A percentile compares a stretch with the other conserved stretches of the same genome.
These are phyloP conservation scores for Elaphurus davidianus DNA, from an alignment of 2,113 vertebrate genomes.

Conservation along the genomic window DNA sequence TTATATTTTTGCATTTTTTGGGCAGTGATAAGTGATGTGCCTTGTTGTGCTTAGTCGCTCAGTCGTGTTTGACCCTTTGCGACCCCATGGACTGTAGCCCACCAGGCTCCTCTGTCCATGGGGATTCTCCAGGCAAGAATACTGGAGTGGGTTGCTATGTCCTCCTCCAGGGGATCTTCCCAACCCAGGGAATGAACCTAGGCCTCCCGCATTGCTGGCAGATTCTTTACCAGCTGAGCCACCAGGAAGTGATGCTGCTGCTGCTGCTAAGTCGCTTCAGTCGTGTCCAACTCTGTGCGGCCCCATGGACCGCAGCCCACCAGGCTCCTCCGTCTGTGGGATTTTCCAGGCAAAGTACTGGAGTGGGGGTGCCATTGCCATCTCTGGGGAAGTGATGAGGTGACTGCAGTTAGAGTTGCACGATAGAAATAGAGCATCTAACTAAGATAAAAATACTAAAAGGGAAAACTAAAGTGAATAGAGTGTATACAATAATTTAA, in stretches of 20 bases:
- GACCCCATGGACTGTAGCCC: not conserved
- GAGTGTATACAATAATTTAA: not conserved
- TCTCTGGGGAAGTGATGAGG: not conserved
- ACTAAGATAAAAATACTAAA: not conserved
- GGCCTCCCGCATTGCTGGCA: not conserved
- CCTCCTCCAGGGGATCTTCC: not conserved
- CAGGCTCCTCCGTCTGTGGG: too few species aligned
- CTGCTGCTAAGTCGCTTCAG: too few species aligned
- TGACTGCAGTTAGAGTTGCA: not conserved
- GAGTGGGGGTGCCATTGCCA: too few species aligned
- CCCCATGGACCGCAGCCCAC: too few species aligned
- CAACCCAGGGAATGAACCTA: not conserved
- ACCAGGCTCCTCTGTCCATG: not conserved
- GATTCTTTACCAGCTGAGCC: not conserved
- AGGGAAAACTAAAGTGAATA: not conserved
- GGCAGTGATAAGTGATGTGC: not conserved
- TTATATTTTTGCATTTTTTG: not conserved
- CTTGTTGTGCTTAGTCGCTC: not conserved
- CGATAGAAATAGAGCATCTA: not conserved
- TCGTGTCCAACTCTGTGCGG: too few species aligned
- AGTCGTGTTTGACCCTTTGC: fast-evolving
- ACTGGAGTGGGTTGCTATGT: not conserved
- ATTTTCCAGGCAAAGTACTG: too few species aligned
- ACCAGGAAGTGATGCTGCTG: not conserved
- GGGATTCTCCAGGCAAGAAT: not conserved